These are phyloP conservation scores for Eristalis arbustorum DNA, from an alignment of 2,888 invertebrate genomes.

Conservation along the genomic window DNA sequence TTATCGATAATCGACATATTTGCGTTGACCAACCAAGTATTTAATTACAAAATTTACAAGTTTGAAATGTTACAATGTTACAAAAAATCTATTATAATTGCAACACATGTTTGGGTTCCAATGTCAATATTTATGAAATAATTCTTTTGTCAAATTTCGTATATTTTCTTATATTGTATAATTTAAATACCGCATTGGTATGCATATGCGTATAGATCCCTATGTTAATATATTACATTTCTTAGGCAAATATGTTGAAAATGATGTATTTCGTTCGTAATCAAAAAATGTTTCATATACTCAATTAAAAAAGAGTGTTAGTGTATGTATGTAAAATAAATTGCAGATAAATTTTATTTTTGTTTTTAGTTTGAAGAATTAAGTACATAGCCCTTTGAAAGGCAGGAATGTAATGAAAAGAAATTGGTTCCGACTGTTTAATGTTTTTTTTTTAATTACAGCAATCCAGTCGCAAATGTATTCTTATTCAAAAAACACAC, in stretches of 20 bases:
- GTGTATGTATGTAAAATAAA: background rate
- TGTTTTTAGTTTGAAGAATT: background rate
- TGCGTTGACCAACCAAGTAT: constrained; percentile 23
- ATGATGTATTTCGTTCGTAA: background rate
- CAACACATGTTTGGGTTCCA: background rate
- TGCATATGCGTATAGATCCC: background rate
- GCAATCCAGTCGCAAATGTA: background rate
- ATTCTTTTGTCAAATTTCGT: background rate
- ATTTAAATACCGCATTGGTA: background rate
- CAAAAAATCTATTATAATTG: background rate
- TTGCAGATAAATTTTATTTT: background rate
- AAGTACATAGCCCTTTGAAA: constrained; percentile 20
- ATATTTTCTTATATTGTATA: background rate
- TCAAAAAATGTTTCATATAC: background rate
- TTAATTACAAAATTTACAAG: constrained; percentile 54
- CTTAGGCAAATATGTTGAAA: background rate
- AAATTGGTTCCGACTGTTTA: background rate
- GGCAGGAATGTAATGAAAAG: background rate
- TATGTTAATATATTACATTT: constrained; percentile 1
- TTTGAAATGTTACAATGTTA: constrained; percentile 17
- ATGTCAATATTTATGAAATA: background rate
- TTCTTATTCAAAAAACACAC: background rate
- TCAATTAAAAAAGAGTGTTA: background rate
- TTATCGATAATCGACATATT: constrained; percentile 33
- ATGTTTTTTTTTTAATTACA: background rate